Base-by-base conservation (phyloP, 2,113 vertebrate genomes). In the Daboia siamensis region DNA sequence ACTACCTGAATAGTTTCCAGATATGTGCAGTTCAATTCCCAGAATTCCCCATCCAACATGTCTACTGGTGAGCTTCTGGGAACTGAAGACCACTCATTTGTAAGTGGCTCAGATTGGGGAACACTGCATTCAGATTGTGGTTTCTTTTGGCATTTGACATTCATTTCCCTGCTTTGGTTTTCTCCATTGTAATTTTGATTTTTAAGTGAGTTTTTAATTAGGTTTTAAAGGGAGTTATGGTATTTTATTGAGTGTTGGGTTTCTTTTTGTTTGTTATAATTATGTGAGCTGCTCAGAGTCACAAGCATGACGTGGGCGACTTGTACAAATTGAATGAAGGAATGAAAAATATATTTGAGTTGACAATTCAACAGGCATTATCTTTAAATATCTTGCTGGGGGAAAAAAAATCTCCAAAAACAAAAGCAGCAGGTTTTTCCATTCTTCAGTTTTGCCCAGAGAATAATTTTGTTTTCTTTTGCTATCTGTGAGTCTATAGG, bases 401-500 rank as follows among this genome's bases (percentile, higher is more conserved):
- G 33, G 39, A 39, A 39, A 39, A 61, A 59, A 1, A 10, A 29
- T 24, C 55, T 61, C 29, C 39, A 87, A 86, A 17, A 29, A 0
- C 57, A 91, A 39, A 39, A 44, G 0, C 89, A 59, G 90, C 29
- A 93, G 90, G 39, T 8, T n/a, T 8, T n/a, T 94, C 46, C 92
- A 91, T 51, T 91, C 20, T 94, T 94, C 91, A 92, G 23, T 48
- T 89, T 46, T 51, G 26, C 91, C 90, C 84, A 88, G 90, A 46
- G 85, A 44, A 57, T 87, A 23, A 55, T 90, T 90, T 90, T 15
- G 74, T 55, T 26, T 48, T 56, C 48, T 86, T 87, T 21, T 93
- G 86, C 89, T 92, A 59, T 64, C 56, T 20, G 61, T 48, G 55
- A 51, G 56, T 87, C 29, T 51, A 90, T 17, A 3, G 89, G 3